Base-by-base conservation (phyloP, 92 coral and sea anemone genomes). In the Nematostella vectensis region DNA sequence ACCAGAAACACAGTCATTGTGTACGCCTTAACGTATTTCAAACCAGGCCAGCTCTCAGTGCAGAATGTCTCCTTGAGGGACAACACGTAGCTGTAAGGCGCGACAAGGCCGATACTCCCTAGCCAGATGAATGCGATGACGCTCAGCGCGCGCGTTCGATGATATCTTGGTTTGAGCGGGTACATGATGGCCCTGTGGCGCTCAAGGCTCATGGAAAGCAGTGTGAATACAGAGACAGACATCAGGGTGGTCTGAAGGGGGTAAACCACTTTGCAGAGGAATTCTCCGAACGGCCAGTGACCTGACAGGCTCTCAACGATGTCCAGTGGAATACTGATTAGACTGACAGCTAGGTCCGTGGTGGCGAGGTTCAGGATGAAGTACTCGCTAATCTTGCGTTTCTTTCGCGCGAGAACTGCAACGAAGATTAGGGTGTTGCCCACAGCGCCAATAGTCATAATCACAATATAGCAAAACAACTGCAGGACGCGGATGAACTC, bases 151-250 rank as follows among this genome's bases (percentile, higher is more conserved):
- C 52, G 62, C 15, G 65, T 61, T 16, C 81, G 80, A 45, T 79
- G 82, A 36, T 82, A 63, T 3, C 93, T 73, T 1, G 83, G 87
- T 40, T 88, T 78, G 20, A 88, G 61, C 4, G 96, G 96, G 27
- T 80, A 60, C 52, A 88, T 67, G 22, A 88, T 88, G 2, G 89
- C 96, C 21, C 96, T 57, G 53, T 88, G 72, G 9, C 96, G 80
- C 61, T 88, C 96, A 22, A 88, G 80, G 56, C 93, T 83, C 96
- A 88, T 88, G 19, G 96, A 86, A 38, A 85, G 54, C 21, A 88
- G 58, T 11, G 87, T 88, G 23, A 85, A 65, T 36, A 88, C 89
- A 0, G 96, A 88, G 26, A 88, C 91, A 3, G 89, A 62, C 76
- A 83, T 77, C n/a, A 88, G 69, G 12, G 83, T 49, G 0, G 93